Percentiles rank a stretch among this genome's conserved stretches.
Evolutionary conservation across 92 coral and sea anemone species (phyloP).

Genomic region (Hydrozoanthus gracilis): DNA sequence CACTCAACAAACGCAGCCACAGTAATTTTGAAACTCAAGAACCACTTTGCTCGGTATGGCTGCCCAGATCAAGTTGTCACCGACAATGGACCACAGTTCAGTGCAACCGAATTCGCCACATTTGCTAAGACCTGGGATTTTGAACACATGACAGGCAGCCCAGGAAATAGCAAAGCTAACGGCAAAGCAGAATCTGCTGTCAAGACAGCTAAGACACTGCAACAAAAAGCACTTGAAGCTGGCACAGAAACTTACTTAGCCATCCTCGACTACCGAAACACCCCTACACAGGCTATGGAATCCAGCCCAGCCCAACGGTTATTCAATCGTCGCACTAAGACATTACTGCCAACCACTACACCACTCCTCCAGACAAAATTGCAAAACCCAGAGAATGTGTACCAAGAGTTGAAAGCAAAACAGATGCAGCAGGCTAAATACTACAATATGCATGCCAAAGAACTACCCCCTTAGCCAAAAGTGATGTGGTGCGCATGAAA

Average conservation of each 20-base stretch:
- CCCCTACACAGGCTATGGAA: slow-evolving; percentile 24
- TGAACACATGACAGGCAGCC: slow-evolving; percentile 42
- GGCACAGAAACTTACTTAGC: slow-evolving; percentile 32
- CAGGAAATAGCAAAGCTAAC: slow-evolving; percentile 35
- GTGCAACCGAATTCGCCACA: slow-evolving; percentile 24
- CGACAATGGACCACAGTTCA: slow-evolving; percentile 36
- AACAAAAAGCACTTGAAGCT: slow-evolving; percentile 26
- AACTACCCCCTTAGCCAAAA: neutral
- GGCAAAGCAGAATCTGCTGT: slow-evolving; percentile 40
- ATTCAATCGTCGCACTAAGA: neutral
- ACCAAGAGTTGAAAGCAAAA: neutral
- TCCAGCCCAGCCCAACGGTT: slow-evolving; percentile 29
- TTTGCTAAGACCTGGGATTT: slow-evolving; percentile 47
- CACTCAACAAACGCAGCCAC: slow-evolving; percentile 5
- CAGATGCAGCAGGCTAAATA: slow-evolving; percentile 8
- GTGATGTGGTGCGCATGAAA: slow-evolving; percentile 15
- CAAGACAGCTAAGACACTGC: neutral
- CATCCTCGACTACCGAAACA: slow-evolving; percentile 17
- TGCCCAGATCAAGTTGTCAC: slow-evolving; percentile 46
- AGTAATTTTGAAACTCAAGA: slow-evolving; percentile 51
- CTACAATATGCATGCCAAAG: slow-evolving; percentile 15
- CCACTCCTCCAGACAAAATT: neutral
- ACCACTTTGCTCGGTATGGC: slow-evolving; percentile 48
- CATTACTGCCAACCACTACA: slow-evolving; percentile 9
- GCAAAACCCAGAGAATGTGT: neutral